Conservation (phyloP, 2,797 vertebrate species). For the Clarias pachynema region DNA sequence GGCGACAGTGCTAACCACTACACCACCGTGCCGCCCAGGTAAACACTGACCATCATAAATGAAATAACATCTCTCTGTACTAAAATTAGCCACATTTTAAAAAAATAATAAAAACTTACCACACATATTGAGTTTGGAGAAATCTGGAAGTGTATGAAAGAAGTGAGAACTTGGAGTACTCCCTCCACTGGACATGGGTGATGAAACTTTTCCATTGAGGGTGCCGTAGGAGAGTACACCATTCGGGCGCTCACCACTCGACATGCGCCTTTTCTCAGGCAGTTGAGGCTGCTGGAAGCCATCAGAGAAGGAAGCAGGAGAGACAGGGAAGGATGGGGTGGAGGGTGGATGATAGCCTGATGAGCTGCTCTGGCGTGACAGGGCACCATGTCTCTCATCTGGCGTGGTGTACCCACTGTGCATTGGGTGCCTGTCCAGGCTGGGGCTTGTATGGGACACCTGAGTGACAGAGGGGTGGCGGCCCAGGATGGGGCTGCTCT, state of each 20-base stretch:
- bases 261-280: constrained; percentile 93
- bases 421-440: constrained; percentile 82
- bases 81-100: neutral
- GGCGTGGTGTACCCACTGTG: constrained; percentile 88
- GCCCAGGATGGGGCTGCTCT: constrained; percentile 75
- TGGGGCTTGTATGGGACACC: constrained; percentile 79
- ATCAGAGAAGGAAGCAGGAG: constrained; percentile 84
- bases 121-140: constrained; percentile 92
- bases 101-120: constrained; percentile 71
- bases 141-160: constrained; percentile 93
- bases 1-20: too few relatives aligned
- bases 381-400: constrained; percentile 84
- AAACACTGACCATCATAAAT: neutral
- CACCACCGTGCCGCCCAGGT: too few relatives aligned
- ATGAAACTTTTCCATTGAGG: constrained; percentile 87
- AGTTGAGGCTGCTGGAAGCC: constrained; percentile 79
- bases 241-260: constrained; percentile 85
- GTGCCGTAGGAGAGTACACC: constrained; percentile 87
- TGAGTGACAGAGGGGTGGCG: constrained; percentile 68
- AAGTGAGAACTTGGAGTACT: constrained; percentile 76
- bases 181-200: constrained; percentile 81
- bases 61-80: neutral
- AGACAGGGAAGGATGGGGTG: constrained; percentile 92
- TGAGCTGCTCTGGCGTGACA: constrained; percentile 93
- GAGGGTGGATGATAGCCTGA: constrained; percentile 92